Percentiles rank a stretch among this genome's conserved stretches.
These are phyloP conservation scores for Chaetogeoica ovagalla DNA, from an alignment of 2,888 invertebrate species.

Conservation along the genomic window DNA sequence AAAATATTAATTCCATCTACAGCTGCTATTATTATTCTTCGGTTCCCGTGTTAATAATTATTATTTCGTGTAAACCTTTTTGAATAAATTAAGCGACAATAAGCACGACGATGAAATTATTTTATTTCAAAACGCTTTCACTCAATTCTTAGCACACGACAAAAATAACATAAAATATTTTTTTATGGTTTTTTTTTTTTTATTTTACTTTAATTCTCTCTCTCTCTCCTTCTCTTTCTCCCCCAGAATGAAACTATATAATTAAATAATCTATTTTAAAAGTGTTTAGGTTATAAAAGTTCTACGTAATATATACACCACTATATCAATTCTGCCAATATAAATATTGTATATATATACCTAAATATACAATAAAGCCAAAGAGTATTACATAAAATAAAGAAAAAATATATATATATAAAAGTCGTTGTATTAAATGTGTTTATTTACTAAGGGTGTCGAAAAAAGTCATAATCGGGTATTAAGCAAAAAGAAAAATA, in stretches of 20 bases:
- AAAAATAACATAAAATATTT: background rate
- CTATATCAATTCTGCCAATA: background rate
- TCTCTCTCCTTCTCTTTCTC: too few species aligned
- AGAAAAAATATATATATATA: too few species aligned
- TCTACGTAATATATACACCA: background rate
- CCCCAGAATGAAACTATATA: background rate
- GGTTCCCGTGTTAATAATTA: background rate
- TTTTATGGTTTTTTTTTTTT: too few species aligned
- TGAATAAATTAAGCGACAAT: slow-evolving; percentile 9
- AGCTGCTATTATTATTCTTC: background rate
- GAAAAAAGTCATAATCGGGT: too few species aligned
- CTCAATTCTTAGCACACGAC: background rate
- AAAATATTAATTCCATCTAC: slow-evolving; percentile 16
- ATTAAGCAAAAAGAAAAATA: too few species aligned
- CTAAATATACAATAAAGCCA: too few species aligned
- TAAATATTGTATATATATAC: too few species aligned
- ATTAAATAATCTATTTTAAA: slow-evolving; percentile 10
- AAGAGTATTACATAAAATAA: too few species aligned
- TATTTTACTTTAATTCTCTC: too few species aligned
- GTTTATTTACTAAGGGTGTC: too few species aligned
- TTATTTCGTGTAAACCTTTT: slow-evolving; percentile 7
- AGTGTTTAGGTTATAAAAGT: background rate
- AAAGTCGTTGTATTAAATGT: too few species aligned
- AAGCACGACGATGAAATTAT: slow-evolving; percentile 10
- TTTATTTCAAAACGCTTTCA: slow-evolving; percentile 8